Percentiles rank a stretch among this genome's conserved stretches.
These are phyloP conservation scores for Coregonus ussuriensis DNA, from an alignment of 2,797 vertebrate species.

Conservation along the genomic window DNA sequence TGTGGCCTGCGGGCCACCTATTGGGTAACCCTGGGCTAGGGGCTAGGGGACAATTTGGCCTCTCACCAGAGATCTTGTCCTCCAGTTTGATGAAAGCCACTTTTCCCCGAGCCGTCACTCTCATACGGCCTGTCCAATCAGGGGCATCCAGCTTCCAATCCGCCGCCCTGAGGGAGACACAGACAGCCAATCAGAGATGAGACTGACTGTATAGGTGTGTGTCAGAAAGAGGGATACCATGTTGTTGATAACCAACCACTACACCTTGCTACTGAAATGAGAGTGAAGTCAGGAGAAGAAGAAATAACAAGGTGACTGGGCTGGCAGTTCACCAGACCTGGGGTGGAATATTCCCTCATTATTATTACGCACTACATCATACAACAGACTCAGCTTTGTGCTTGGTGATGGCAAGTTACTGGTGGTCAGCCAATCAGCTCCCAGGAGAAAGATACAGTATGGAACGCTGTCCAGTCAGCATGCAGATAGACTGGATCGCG, in stretches of 20 bases:
- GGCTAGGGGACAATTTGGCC: background rate
- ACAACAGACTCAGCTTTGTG: conserved; percentile 28
- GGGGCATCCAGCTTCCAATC: conserved; percentile 97
- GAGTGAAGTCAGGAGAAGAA: background rate
- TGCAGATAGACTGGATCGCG: conserved; percentile 27
- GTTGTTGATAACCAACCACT: no score
- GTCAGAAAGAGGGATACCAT: background rate
- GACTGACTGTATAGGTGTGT: background rate
- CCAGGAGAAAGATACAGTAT: conserved; percentile 18
- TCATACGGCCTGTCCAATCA: conserved; percentile 93
- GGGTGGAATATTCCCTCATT: conserved; percentile 58
- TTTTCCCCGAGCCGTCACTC: conserved; percentile 92
- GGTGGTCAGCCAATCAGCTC: conserved; percentile 27
- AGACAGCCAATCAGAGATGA: conserved; percentile 14
- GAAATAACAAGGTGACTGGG: conserved; percentile 15
- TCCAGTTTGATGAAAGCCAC: conserved; percentile 91
- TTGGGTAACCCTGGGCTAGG: background rate
- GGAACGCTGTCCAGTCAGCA: conserved; percentile 40
- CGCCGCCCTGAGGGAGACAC: conserved; percentile 79
- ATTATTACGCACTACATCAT: conserved; percentile 48
- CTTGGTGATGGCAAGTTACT: conserved; percentile 53
- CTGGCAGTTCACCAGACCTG: conserved; percentile 31
- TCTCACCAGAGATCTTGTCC: conserved; percentile 92
- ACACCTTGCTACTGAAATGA: no score
- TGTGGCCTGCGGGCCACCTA: background rate